phyloP scores from a whole-genome alignment of 2,888 invertebrate species.

The Leptura quadrifasciata region DNA sequence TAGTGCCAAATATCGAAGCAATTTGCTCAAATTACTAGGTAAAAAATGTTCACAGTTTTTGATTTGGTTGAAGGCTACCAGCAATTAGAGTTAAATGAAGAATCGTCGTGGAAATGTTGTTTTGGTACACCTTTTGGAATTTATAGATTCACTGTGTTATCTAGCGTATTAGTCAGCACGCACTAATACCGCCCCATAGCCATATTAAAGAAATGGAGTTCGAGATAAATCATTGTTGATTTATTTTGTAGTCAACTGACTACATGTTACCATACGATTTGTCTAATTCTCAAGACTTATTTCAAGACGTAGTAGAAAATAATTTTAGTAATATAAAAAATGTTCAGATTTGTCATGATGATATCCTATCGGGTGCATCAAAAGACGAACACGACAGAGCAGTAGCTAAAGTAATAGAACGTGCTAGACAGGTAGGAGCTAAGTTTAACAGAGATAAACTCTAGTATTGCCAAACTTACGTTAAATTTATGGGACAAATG shows the following conservation, averaged over 20 bases:
- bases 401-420: slow-evolving; percentile 43
- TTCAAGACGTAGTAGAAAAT: slow-evolving; percentile 51
- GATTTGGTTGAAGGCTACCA: slow-evolving; percentile 50
- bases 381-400: slow-evolving; percentile 21
- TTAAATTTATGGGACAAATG: slow-evolving; percentile 6
- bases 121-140: slow-evolving; percentile 49
- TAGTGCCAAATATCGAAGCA: background rate
- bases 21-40: background rate
- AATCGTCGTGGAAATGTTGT: slow-evolving; percentile 54
- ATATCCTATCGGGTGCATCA: slow-evolving; percentile 46
- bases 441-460: slow-evolving; percentile 2
- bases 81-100: slow-evolving; percentile 44
- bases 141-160: slow-evolving; percentile 44
- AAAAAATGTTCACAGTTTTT: background rate
- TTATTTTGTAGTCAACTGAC: no score
- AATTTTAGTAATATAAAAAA: slow-evolving; percentile 49
- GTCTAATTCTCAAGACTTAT: slow-evolving; percentile 54
- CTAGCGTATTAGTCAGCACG: no score
- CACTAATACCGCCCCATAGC: no score
- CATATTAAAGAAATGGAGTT: no score
- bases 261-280: slow-evolving; percentile 54
- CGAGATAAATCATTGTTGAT: no score
- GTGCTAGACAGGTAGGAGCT: slow-evolving; percentile 43
- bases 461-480: background rate
- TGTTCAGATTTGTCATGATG: slow-evolving; percentile 50